Evolutionary conservation across 2,888 invertebrate genomes (phyloP).

Genomic region (Rhagonycha fulva): DNA sequence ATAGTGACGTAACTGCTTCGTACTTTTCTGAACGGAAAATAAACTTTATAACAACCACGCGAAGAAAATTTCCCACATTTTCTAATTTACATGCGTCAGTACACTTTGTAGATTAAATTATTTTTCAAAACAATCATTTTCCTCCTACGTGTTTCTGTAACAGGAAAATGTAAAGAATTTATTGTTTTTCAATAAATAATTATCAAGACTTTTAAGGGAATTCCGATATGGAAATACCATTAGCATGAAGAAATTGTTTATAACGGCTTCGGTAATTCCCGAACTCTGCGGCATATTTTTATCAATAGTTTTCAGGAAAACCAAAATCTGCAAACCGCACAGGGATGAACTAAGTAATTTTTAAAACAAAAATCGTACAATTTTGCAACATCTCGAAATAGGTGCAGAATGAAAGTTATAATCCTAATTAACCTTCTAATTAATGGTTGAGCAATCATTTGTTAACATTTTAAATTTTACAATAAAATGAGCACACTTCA

Average conservation of each 20-base stretch:
- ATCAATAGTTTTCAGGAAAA: neutral
- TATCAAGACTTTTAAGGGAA: neutral
- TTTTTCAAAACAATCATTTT: too few species aligned
- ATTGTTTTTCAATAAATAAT: neutral
- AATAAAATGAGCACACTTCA: neutral
- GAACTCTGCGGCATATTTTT: neutral
- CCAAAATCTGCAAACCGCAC: neutral
- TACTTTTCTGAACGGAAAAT: too few species aligned
- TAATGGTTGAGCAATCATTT: neutral
- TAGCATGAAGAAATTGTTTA: neutral
- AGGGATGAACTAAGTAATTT: neutral
- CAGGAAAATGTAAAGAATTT: neutral
- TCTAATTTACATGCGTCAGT: too few species aligned
- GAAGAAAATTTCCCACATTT: too few species aligned
- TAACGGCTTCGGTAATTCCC: neutral
- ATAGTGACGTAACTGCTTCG: too few species aligned
- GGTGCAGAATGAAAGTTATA: neutral
- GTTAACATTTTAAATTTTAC: neutral
- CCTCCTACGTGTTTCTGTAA: too few species aligned
- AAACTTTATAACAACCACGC: too few species aligned
- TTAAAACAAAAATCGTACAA: neutral
- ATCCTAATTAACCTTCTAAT: neutral
- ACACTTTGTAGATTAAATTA: too few species aligned
- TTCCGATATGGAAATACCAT: neutral
- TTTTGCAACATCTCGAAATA: neutral